Percentiles rank a stretch among this genome's conserved stretches.
These are phyloP conservation scores for Tetramorium alpestre DNA, from an alignment of 1,140 invertebrate genomes.

Conservation along the genomic window DNA sequence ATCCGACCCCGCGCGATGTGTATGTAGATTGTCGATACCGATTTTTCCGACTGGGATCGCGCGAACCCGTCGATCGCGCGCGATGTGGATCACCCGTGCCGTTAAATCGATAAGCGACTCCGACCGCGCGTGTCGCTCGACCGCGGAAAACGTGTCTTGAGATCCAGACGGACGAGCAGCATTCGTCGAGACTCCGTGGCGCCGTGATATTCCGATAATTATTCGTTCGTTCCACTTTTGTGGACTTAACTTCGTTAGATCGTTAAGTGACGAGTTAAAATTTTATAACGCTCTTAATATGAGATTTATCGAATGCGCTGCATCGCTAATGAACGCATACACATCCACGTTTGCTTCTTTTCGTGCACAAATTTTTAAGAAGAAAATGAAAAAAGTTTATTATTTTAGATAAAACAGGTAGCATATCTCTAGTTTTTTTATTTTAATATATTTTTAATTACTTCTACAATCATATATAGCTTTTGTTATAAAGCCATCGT, in stretches of 20 bases:
- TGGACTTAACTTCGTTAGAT: not conserved
- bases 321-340: constrained; percentile 3
- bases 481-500: not conserved
- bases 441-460: not conserved
- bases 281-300: not conserved
- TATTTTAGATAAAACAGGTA: not conserved
- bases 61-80: constrained; percentile 1
- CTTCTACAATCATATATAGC: not conserved
- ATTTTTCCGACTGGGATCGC: constrained; percentile 58
- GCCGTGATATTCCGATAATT: constrained; percentile 37
- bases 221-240: constrained; percentile 33
- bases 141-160: constrained; percentile 6
- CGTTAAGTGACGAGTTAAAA: not conserved
- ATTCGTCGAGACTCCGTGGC: constrained; percentile 28
- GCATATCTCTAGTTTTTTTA: not conserved
- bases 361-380: not conserved
- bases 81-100: constrained; percentile 60
- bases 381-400: not conserved
- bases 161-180: not conserved
- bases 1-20: constrained; percentile 69
- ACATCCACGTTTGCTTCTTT: not conserved
- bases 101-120: constrained; percentile 53
- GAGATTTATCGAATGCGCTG: not conserved
- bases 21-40: constrained; percentile 67
- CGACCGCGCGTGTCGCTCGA: constrained; percentile 35